Evolutionary conservation across 1,140 invertebrate species (phyloP).

Genomic region (Nylanderia fulva): DNA sequence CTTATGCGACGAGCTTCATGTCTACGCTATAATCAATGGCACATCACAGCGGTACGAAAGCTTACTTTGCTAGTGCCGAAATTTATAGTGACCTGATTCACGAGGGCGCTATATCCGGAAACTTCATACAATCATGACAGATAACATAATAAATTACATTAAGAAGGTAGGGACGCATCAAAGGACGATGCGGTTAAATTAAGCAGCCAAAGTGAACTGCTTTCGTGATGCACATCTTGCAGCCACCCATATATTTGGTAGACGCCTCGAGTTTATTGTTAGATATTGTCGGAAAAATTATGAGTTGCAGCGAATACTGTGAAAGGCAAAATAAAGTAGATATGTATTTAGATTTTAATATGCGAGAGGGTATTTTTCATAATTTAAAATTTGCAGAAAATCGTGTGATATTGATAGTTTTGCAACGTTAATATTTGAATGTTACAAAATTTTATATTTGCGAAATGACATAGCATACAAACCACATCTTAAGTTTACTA

Average conservation of each 20-base stretch:
- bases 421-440: neutral
- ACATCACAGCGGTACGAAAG: conserved; percentile 36
- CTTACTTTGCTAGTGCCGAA: conserved; percentile 9
- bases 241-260: neutral
- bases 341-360: neutral
- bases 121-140: conserved; percentile 12
- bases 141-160: conserved; percentile 54
- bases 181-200: conserved; percentile 38
- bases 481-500: neutral
- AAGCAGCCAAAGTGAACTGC: conserved; percentile 1
- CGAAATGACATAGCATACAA: neutral
- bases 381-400: neutral
- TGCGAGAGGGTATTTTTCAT: neutral
- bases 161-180: conserved; percentile 26
- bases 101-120: conserved; percentile 2
- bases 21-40: conserved; percentile 70
- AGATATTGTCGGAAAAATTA: neutral
- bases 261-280: neutral
- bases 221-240: neutral
- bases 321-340: neutral
- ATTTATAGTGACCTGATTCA: conserved; percentile 47
- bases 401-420: neutral
- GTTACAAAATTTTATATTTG: neutral
- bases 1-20: conserved; percentile 52
- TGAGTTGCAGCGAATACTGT: neutral